Base-by-base conservation (phyloP, 1,140 invertebrate genomes). In the Saccostrea cuccullata region DNA sequence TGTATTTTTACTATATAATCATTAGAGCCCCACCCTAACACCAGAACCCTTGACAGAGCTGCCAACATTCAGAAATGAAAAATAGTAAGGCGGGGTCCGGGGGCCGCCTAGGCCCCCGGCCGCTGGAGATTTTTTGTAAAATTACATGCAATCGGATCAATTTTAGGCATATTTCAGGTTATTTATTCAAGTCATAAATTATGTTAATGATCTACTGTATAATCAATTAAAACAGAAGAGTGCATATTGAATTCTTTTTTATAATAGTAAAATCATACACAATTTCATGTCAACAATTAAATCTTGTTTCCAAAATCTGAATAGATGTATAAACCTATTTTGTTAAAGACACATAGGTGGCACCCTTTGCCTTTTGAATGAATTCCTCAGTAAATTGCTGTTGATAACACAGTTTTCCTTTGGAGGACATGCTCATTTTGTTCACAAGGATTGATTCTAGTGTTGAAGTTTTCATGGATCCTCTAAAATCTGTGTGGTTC, bases 321-420 rank as follows among this genome's bases (percentile, higher is more conserved):
- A 36, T 30, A 30, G 23, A 36, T 36, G 30, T 36, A 36, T 36
- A 36, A 36, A 36, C 20, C 36, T 84, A 47, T 84, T 26, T 17
- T 84, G 23, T 40, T 47, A 55, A 60, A 26, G 30, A 36, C 47
- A 26, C n/a, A 64, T 87, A 87, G 70, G 73, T 87, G 23, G 86
- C 86, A 87, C 86, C 82, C 70, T 87, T 82, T 30, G 67, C 15
- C 55, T 82, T 82, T 82, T 87, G 12, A 17, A 84, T 26, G 15
- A 87, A 87, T 23, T 56, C 86, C 64, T 77, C 70, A 82, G 67
- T 55, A 17, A 30, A 30, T 13, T 15, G 30, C 30, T 36, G 30
- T 36, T 36, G 30, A 36, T 36, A 36, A 36, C 30, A 36, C 30
- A 36, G 30, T 36, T 36, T 36, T 36, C 2, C 30, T 36, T 36